Evolutionary conservation across 2,888 invertebrate species (phyloP).

Genomic region (Choristoneura rosaceana): DNA sequence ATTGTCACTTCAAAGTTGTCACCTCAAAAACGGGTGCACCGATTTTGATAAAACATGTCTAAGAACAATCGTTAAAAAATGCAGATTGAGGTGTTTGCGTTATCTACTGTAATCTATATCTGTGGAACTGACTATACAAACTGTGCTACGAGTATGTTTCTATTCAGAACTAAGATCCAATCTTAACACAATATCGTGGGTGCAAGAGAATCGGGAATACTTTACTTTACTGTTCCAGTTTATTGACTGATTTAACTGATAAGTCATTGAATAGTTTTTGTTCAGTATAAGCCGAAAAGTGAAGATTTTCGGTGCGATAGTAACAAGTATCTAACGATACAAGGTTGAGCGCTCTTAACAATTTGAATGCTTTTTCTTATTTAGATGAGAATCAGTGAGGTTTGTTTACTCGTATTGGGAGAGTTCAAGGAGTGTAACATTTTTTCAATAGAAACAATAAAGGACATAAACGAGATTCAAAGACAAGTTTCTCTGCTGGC

Average conservation of each 20-base stretch:
- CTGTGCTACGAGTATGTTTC: too few relatives aligned
- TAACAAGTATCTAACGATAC: background rate
- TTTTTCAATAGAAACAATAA: too few relatives aligned
- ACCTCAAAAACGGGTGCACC: too few relatives aligned
- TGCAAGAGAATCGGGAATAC: background rate
- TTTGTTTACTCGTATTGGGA: background rate
- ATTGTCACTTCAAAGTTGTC: too few relatives aligned
- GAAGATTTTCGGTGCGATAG: background rate
- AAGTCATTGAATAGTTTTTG: background rate
- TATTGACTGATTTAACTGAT: constrained; percentile 23
- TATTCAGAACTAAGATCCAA: background rate
- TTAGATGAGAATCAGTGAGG: constrained; percentile 1
- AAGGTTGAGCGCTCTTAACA: background rate
- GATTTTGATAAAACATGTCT: too few relatives aligned
- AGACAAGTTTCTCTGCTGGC: too few relatives aligned
- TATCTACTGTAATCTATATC: too few relatives aligned
- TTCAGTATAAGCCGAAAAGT: background rate
- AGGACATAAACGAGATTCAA: too few relatives aligned
- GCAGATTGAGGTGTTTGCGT: too few relatives aligned
- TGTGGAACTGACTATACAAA: too few relatives aligned
- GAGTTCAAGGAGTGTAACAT: too few relatives aligned
- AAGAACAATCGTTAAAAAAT: too few relatives aligned
- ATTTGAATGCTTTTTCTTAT: background rate
- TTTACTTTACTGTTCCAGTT: constrained; percentile 15
- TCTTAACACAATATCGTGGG: background rate